Evolutionary conservation across 1,140 invertebrate species (phyloP).

Genomic region (Oncopeltus fasciatus): DNA sequence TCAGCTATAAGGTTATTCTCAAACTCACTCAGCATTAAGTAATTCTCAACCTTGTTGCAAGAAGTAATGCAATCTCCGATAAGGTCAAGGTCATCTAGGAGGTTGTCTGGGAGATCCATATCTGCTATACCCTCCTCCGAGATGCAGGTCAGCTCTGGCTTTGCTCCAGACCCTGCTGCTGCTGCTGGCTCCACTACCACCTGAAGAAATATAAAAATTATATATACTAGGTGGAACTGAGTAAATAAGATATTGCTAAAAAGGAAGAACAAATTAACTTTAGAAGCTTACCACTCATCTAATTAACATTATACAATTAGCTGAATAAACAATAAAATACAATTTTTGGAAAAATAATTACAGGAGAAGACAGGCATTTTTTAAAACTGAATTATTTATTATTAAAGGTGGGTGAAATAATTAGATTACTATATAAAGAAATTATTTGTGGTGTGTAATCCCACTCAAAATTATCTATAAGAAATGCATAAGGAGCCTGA

Average conservation of each 20-base stretch:
- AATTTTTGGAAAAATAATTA: too few relatives aligned
- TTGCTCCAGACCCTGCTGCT: slow-evolving; percentile 28
- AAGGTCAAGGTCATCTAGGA: slow-evolving; percentile 65
- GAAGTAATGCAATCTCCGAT: slow-evolving; percentile 75
- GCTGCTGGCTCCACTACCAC: slow-evolving; percentile 24
- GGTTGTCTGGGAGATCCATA: slow-evolving; percentile 66
- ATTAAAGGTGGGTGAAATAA: too few relatives aligned
- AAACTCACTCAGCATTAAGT: slow-evolving; percentile 72
- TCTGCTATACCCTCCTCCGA: slow-evolving; percentile 74
- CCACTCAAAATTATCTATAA: too few relatives aligned
- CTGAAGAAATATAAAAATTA: not conserved
- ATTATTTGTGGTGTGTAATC: too few relatives aligned
- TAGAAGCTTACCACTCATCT: too few relatives aligned
- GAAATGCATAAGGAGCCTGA: too few relatives aligned
- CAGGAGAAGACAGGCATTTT: too few relatives aligned
- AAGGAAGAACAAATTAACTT: too few relatives aligned
- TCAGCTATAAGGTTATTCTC: slow-evolving; percentile 72
- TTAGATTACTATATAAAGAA: too few relatives aligned
- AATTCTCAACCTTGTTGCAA: slow-evolving; percentile 74
- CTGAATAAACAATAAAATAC: too few relatives aligned
- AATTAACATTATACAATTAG: too few relatives aligned
- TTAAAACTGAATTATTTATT: too few relatives aligned
- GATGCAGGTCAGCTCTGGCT: slow-evolving; percentile 70
- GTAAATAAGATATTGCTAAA: not conserved
- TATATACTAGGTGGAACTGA: not conserved